Base-by-base conservation (phyloP, 2,888 invertebrate species). In the Linnaemya tessellans region DNA sequence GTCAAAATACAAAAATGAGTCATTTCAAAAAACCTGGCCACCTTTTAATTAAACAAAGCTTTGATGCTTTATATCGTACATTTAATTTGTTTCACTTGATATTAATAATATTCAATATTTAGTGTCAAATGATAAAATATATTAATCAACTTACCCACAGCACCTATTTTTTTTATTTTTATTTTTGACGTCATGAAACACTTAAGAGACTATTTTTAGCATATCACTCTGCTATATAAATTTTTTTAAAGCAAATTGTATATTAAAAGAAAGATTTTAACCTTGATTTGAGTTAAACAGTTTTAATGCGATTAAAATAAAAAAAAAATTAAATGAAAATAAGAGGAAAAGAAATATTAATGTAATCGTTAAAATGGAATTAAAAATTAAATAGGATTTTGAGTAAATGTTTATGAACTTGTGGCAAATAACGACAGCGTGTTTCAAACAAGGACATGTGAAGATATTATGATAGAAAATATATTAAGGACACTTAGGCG, bases 171-270 rank as follows among this genome's bases (percentile, higher is more conserved):
- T 41, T 25, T 18, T 30, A 7, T 35, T 49, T 83, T 5, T 18
- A 1, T 41, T 11, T 51, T 74, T 84, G 78, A 84, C 83, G 79
- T 84, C 83, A 84, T 56, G 60, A 68, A 79, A 22, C 68, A 78
- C 83, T 78, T 54, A 78, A 65, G 67, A 68, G 73, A 79, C 51
- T 68, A 54, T 81, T 68, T 68, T 60, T 68, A 67, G 20, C 46
- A 43, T n/a, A 51, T 22, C 51, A 38, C 11, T 30, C 15, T 46
- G 46, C 22, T 35, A 58, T 43, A n/a, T 38, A 20, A 3, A 1
- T 60, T 22, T 20, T 56, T 11, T 49, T 7, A 8, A 11, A n/a
- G 15, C 18, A 38, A 38, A 20, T 22, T 9, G 35, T 18, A 20
- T 38, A 13, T 67, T 56, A n/a, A 30, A 43, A 49, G 38, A 56